Base-by-base conservation (phyloP, 1,140 invertebrate species). In the Lethocerus indicus region DNA sequence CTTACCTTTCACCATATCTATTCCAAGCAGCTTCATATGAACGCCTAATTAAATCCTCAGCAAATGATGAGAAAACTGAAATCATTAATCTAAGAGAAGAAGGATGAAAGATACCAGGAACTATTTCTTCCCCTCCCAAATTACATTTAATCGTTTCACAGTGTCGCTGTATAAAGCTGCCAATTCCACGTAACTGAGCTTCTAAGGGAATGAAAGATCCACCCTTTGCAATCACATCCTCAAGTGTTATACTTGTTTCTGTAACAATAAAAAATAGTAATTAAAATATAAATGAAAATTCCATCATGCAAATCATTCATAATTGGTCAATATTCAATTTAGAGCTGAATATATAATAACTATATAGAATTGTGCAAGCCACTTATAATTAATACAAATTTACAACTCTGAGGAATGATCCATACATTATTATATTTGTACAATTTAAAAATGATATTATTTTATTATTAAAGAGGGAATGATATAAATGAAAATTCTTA, bases 21-120 rank as follows among this genome's bases (percentile, higher is more conserved):
- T 28, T 44, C 42, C 42, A 44, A 16, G 25, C 29, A 20, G 42
- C 42, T 16, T 27, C 29, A 18, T 27, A 28, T 18, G 42, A 26
- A 18, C 42, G 26, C 25, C 42, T 28, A 28, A 44, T 23, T n/a
- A 44, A 20, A 13, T 44, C 42, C 29, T 44, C 42, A 23, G 42
- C 42, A 14, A 44, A 5, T 13, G 42, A 44, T 1, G n/a, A 16
- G 25, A 44, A 44, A 2, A 44, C 42, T 18, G 42, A 44, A 4
- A 44, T 28, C 3, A 44, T 18, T 28, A 44, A n/a, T 9, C 42
- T 3, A 16, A 28, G 25, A 28, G 25, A 25, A n/a, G 42, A 13
- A 26, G 42, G 25, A 23, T 44, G 29, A 1, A 26, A 13, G 9
- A 44, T 16, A 7, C 25, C 42, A 5, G 42, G 23, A 1, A 26